Evolutionary conservation across 2,113 vertebrate genomes (phyloP).

Genomic region (Canis aureus): DNA sequence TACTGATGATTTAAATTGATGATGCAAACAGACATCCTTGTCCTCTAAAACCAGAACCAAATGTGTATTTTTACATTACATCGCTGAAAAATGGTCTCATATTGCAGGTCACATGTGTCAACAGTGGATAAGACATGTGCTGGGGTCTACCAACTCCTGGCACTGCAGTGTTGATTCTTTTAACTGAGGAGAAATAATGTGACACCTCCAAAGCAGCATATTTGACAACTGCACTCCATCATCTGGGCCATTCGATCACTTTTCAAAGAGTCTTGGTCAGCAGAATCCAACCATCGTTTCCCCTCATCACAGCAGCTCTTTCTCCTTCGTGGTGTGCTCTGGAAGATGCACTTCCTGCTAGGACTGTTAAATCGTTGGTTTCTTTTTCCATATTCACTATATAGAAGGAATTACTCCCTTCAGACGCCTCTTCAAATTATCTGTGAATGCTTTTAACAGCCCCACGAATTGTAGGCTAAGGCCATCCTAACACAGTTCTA

Average conservation of each 20-base stretch:
- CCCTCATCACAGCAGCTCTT: slow-evolving; percentile 87
- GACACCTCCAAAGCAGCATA: slow-evolving; percentile 91
- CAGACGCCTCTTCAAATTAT: slow-evolving; percentile 89
- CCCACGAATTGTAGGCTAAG: slow-evolving; percentile 89
- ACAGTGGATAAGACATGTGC: slow-evolving; percentile 88
- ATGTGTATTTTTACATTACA: slow-evolving; percentile 78
- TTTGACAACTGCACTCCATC: slow-evolving; percentile 89
- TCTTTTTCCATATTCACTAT: slow-evolving; percentile 88
- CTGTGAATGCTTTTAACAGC: slow-evolving; percentile 90
- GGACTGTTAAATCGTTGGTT: slow-evolving; percentile 90
- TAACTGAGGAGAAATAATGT: slow-evolving; percentile 94
- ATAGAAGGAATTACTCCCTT: slow-evolving; percentile 90
- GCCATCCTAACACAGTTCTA: slow-evolving; percentile 90
- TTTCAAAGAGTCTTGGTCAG: slow-evolving; percentile 92
- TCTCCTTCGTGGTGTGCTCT: slow-evolving; percentile 90
- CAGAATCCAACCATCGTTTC: slow-evolving; percentile 89
- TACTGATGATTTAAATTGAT: slow-evolving; percentile 22
- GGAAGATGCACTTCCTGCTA: slow-evolving; percentile 90
- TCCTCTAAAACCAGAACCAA: slow-evolving; percentile 76
- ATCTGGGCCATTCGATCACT: slow-evolving; percentile 87
- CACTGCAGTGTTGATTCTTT: slow-evolving; percentile 85
- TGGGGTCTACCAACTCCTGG: slow-evolving; percentile 90
- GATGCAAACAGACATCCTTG: slow-evolving; percentile 76
- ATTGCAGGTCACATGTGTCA: slow-evolving; percentile 84
- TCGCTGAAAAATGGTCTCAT: slow-evolving; percentile 66